Evolutionary conservation across 1,140 invertebrate genomes (phyloP).

Genomic region (Vanessa atalanta): DNA sequence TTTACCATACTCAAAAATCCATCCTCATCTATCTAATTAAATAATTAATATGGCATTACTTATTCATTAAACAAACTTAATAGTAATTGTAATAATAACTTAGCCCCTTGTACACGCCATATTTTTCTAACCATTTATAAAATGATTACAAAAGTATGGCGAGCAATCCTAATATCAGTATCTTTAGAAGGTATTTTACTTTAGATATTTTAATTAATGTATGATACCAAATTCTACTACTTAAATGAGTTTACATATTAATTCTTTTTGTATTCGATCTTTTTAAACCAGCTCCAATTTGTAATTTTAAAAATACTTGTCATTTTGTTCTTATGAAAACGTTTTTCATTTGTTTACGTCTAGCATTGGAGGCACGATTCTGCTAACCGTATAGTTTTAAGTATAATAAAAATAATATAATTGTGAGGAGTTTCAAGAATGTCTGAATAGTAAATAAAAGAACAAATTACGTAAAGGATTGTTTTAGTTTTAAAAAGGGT

Average conservation of each 20-base stretch:
- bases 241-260: background rate
- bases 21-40: no score
- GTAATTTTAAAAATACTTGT: constrained; percentile 9
- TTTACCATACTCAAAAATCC: no score
- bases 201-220: no score
- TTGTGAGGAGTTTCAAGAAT: constrained; percentile 22
- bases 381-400: background rate
- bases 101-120: no score
- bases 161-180: no score
- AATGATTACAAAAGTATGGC: no score
- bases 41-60: no score
- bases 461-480: background rate
- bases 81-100: no score
- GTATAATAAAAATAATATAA: constrained; percentile 12
- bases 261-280: background rate
- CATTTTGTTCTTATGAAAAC: background rate
- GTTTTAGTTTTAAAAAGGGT: constrained; percentile 45
- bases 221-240: no score
- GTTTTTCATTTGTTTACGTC: constrained; percentile 3
- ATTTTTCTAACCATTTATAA: no score
- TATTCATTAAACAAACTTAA: no score
- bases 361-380: background rate
- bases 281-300: background rate
- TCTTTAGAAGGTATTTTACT: no score
- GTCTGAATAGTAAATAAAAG: constrained; percentile 18